Evolutionary conservation across 2,113 vertebrate species (phyloP).

Genomic region (Cichladusa arquata): DNA sequence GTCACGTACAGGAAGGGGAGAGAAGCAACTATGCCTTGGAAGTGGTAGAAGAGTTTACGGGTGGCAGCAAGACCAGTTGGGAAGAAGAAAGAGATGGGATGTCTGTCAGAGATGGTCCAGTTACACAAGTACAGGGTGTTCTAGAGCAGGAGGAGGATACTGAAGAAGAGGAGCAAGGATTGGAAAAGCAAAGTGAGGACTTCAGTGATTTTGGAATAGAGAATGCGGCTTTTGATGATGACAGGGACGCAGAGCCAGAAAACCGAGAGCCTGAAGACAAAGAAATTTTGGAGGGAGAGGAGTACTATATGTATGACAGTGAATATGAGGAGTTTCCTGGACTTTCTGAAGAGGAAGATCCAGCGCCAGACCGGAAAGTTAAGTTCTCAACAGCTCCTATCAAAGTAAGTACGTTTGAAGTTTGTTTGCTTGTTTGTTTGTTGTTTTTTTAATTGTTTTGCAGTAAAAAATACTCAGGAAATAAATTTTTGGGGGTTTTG

Average conservation of each 20-base stretch:
- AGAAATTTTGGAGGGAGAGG: conserved; percentile 66
- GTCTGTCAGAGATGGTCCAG: neutral
- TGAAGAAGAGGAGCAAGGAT: conserved; percentile 57
- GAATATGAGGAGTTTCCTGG: conserved; percentile 84
- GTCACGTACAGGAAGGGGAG: conserved; percentile 6
- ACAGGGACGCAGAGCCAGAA: conserved; percentile 77
- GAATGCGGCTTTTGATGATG: conserved; percentile 89
- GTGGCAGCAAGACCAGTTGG: neutral
- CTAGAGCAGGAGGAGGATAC: conserved; percentile 24
- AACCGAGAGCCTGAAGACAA: conserved; percentile 49
- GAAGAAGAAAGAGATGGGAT: neutral
- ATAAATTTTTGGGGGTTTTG: neutral
- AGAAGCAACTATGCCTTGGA: neutral
- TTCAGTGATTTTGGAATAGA: conserved; percentile 81
- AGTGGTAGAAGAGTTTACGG: neutral
- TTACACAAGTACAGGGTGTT: neutral
- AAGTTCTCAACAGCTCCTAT: conserved; percentile 88
- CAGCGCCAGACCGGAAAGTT: conserved; percentile 77
- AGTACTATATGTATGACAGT: conserved; percentile 68
- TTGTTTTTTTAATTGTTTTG: neutral
- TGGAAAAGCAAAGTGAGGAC: conserved; percentile 60
- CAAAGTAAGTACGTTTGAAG: conserved; percentile 69
- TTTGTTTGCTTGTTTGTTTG: neutral
- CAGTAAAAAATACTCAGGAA: neutral
- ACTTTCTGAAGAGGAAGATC: conserved; percentile 88